These are phyloP conservation scores for Peromyscus polionotus DNA, from an alignment of 2,113 vertebrate genomes.

Conservation along the genomic window DNA sequence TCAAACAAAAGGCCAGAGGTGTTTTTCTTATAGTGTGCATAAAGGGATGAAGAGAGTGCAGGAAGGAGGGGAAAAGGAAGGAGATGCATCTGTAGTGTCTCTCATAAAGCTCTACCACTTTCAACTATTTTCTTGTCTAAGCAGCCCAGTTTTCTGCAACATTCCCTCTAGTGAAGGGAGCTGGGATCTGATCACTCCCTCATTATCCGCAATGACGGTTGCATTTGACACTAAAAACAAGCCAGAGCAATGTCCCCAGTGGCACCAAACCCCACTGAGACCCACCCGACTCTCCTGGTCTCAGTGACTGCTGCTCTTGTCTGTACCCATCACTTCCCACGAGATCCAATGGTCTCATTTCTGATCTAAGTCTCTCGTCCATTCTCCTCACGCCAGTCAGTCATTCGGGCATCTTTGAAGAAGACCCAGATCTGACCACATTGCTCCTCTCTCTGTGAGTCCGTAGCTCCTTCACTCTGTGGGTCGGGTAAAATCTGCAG, in stretches of 20 bases:
- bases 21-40: neutral
- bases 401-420: neutral
- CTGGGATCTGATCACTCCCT: neutral
- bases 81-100: rapidly evolving
- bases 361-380: neutral
- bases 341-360: neutral
- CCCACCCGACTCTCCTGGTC: rapidly evolving
- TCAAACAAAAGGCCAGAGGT: neutral
- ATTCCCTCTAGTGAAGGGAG: neutral
- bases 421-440: neutral
- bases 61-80: neutral
- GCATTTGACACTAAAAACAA: conserved; percentile 41
- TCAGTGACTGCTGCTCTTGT: rapidly evolving
- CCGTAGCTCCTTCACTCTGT: neutral
- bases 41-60: rapidly evolving
- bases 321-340: neutral
- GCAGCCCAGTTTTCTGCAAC: neutral
- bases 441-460: neutral
- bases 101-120: neutral
- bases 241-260: neutral
- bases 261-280: neutral
- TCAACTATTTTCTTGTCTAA: neutral
- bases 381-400: neutral
- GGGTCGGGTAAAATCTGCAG: neutral
- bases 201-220: neutral